Evolutionary conservation across 2,797 vertebrate genomes (phyloP), one percentile per base, ranked within the genome.

Genomic region (Falco cherrug): DNA sequence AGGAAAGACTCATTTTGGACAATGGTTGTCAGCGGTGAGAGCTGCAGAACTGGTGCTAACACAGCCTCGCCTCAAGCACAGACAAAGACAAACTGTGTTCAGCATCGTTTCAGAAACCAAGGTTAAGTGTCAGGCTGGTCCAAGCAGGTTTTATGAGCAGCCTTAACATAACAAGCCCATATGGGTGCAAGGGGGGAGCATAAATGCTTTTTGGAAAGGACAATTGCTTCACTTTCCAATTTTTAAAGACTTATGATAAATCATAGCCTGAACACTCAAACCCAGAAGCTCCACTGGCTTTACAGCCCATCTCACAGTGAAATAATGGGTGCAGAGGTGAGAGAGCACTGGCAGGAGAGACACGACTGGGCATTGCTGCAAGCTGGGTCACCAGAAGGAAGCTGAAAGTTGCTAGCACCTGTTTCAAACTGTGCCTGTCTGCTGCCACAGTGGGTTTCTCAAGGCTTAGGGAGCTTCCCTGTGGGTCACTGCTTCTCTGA

Each of bases 171-270:
- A 64, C 39, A 83, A 83, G 33, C 56, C 67, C 21, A 15, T 65
- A 19, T 61, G 41, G 63, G 53, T 50, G n/a, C 29, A 70, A 60
- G 53, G 41, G 7, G 26, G 41, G 28, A 87, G 57, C 16, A 26
- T 29, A 83, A 75, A 45, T 79, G 45, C 63, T 65, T 87, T 87
- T 39, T 70, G 63, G 78, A 78, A 78, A 54, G 48, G n/a, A 69
- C n/a, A 70, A 18, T 45, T 69, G 51, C 37, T 81, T 88, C 41
- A 15, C 47, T 82, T 90, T 53, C 61, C 33, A 12, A 19, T 87
- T 94, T 69, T 37, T 79, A 74, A 64, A 77, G 67, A 48, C 43
- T 64, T 10, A 4, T n/a, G 31, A 50, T 75, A 83, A 94, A 79
- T 78, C 35, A 14, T 57, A 88, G 47, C 51, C 47, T 22, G 22